Evolutionary conservation across 2,113 vertebrate species (phyloP).

Genomic region (Phalacrocorax pelagicus): DNA sequence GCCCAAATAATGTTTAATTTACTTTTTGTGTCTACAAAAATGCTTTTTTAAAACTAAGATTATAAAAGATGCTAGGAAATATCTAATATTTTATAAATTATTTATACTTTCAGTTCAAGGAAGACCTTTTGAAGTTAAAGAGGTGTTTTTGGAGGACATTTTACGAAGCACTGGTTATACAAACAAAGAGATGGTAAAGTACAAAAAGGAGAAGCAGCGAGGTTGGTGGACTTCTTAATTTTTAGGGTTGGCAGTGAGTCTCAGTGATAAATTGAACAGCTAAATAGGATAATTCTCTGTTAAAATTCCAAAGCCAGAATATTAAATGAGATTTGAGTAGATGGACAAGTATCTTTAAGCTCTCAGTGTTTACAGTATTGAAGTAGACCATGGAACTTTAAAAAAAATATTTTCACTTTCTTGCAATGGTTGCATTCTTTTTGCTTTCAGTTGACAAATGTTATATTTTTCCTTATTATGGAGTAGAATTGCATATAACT

Average conservation of each 20-base stretch:
- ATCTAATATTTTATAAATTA: neutral
- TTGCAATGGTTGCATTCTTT: neutral
- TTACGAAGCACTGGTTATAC: constrained; percentile 86
- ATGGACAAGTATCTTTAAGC: neutral
- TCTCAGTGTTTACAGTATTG: neutral
- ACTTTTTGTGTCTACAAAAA: neutral
- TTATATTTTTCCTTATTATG: neutral
- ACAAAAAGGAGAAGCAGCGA: constrained; percentile 85
- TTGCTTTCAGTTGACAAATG: neutral
- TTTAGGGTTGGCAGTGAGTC: neutral
- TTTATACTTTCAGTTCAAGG: constrained; percentile 83
- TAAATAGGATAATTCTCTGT: neutral
- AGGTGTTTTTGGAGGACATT: constrained; percentile 93
- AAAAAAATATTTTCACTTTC: neutral
- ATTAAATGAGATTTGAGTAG: neutral
- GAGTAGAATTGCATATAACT: neutral
- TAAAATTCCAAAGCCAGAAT: neutral
- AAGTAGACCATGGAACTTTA: neutral
- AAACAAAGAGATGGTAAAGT: constrained; percentile 84
- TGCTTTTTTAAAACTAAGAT: neutral
- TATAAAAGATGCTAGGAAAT: neutral
- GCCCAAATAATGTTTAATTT: neutral
- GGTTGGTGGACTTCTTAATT: constrained; percentile 70
- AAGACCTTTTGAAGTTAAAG: constrained; percentile 90
- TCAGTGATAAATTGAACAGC: neutral